These are phyloP conservation scores for Catharus minimus DNA, from an alignment of 2,113 vertebrate genomes.

Conservation along the genomic window DNA sequence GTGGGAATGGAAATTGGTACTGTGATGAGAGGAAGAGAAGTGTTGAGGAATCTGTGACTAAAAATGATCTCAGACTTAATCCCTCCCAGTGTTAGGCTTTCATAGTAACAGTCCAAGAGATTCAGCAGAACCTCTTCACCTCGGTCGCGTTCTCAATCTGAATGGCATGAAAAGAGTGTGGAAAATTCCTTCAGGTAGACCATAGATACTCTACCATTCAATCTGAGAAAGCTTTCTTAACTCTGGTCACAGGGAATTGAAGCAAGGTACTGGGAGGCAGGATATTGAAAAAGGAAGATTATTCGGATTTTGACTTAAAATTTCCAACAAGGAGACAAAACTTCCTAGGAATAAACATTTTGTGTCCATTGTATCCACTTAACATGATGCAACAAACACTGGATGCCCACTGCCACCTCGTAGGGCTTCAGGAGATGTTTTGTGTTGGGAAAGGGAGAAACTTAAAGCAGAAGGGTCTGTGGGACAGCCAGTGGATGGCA, in stretches of 20 bases:
- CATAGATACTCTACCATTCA: not conserved
- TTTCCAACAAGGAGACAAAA: not conserved
- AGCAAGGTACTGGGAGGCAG: not conserved
- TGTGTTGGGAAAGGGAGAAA: not conserved
- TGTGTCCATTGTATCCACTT: fast-evolving
- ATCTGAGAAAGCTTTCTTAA: not conserved
- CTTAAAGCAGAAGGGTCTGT: fast-evolving
- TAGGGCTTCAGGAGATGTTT: not conserved
- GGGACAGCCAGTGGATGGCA: not conserved
- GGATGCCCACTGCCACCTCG: not conserved
- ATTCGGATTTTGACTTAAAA: not conserved
- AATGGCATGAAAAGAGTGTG: not conserved
- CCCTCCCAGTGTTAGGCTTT: not conserved
- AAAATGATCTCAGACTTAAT: not conserved
- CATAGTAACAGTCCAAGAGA: not conserved
- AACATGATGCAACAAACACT: fast-evolving
- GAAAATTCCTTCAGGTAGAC: not conserved
- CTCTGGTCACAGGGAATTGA: not conserved
- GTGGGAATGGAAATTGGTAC: not conserved
- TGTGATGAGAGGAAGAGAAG: not conserved
- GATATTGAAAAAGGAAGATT: not conserved
- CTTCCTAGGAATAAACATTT: not conserved
- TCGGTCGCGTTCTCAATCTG: fast-evolving
- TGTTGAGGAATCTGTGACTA: not conserved
- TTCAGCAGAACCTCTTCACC: not conserved